These are phyloP conservation scores for Beaufortia kweichowensis DNA, from an alignment of 2,113 vertebrate genomes.

Conservation along the genomic window DNA sequence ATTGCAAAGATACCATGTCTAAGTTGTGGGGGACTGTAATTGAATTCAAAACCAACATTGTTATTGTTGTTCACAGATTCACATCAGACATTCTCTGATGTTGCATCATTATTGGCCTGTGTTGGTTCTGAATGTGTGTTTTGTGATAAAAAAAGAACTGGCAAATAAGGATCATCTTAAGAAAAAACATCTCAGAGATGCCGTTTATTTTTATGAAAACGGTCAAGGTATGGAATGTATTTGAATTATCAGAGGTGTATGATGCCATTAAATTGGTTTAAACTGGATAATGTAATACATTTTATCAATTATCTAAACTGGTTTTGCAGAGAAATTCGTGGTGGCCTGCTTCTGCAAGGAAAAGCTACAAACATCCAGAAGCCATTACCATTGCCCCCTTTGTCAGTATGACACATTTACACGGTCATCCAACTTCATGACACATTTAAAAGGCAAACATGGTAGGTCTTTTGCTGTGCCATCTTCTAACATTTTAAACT, in stretches of 20 bases:
- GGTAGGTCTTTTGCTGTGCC: not conserved
- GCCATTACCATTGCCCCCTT: not conserved
- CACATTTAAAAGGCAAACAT: not conserved
- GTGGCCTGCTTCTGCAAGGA: not conserved
- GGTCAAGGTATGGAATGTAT: not conserved
- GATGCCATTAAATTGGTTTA: not conserved
- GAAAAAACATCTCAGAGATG: conserved; percentile 1
- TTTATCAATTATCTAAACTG: not conserved
- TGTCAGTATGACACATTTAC: not conserved
- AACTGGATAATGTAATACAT: not conserved
- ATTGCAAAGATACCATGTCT: too few species aligned
- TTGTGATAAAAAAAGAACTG: not conserved
- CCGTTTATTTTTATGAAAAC: not conserved
- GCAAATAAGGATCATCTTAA: not conserved
- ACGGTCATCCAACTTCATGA: not conserved
- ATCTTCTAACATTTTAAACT: not conserved
- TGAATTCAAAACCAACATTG: not conserved
- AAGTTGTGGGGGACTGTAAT: not conserved
- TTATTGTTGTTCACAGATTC: not conserved
- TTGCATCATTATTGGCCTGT: not conserved
- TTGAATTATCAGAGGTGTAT: not conserved
- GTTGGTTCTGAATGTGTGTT: not conserved
- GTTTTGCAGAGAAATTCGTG: not conserved
- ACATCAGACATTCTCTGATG: not conserved
- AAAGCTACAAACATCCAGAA: not conserved